phyloP scores from a whole-genome alignment of 2,888 invertebrate species.

The Acrocera orbiculus region DNA sequence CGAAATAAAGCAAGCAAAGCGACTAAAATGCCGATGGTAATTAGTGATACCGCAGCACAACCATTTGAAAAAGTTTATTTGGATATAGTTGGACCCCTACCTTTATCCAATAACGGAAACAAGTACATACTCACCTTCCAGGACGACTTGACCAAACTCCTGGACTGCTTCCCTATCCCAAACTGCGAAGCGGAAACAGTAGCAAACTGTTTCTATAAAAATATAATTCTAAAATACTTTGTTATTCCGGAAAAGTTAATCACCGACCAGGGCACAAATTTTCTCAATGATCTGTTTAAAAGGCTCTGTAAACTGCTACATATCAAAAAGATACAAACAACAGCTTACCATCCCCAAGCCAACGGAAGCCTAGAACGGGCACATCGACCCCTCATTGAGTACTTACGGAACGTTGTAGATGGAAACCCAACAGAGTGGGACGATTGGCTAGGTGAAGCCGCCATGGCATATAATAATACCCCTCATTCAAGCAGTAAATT shows the following conservation, averaged over 20 bases:
- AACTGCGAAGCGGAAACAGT: background rate
- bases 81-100: conserved; percentile 2
- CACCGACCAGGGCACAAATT: too few relatives aligned
- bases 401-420: too few relatives aligned
- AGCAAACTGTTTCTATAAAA: background rate
- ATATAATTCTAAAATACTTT: background rate
- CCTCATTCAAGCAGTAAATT: too few relatives aligned
- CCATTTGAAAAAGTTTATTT: conserved; percentile 4
- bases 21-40: background rate
- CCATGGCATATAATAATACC: too few relatives aligned
- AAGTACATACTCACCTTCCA: background rate
- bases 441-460: too few relatives aligned
- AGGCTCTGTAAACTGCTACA: background rate
- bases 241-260: too few relatives aligned
- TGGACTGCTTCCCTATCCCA: too few relatives aligned
- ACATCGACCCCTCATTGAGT: too few relatives aligned
- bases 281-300: too few relatives aligned
- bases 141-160: conserved; percentile 3
- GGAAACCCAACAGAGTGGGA: too few relatives aligned
- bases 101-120: background rate
- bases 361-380: too few relatives aligned
- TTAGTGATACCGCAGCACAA: background rate
- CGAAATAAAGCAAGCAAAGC: background rate
- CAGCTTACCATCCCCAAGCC: too few relatives aligned
- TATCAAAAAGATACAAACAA: background rate